Evolutionary conservation across 1,140 invertebrate genomes (phyloP).

Genomic region (Eumeta japonica): DNA sequence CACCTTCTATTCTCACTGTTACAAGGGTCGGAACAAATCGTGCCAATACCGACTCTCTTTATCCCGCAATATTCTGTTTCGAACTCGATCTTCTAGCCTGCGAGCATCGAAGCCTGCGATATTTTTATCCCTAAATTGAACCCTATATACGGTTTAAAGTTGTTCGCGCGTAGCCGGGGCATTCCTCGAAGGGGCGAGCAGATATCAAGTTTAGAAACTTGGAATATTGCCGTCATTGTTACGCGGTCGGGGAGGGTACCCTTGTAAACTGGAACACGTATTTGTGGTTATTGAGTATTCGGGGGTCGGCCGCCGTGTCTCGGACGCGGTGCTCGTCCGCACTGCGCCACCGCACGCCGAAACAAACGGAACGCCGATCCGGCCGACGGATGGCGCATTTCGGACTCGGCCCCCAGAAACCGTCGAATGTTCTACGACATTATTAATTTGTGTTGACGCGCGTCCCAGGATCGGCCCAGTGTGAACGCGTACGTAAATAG

Average conservation of each 20-base stretch:
- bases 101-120: too few species aligned
- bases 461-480: too few species aligned
- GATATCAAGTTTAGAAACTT: slow-evolving; percentile 26
- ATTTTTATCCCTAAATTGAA: too few species aligned
- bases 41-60: too few species aligned
- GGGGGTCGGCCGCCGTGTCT: slow-evolving; percentile 16
- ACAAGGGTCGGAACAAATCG: too few species aligned
- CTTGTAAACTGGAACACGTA: slow-evolving; percentile 28
- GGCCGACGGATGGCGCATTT: not conserved
- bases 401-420: not conserved
- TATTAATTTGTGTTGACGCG: slow-evolving; percentile 1
- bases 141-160: too few species aligned
- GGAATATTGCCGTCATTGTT: slow-evolving; percentile 29
- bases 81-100: too few species aligned
- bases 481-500: not conserved
- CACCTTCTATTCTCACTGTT: too few species aligned
- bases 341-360: not conserved
- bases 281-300: slow-evolving; percentile 32
- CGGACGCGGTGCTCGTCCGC: slow-evolving; percentile 14
- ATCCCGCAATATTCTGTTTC: too few species aligned
- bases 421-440: not conserved
- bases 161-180: too few species aligned
- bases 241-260: slow-evolving; percentile 21
- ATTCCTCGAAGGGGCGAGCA: too few species aligned
- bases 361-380: not conserved